These are phyloP conservation scores for Tricholauxania praeusta DNA, from an alignment of 2,888 invertebrate genomes.

Conservation along the genomic window DNA sequence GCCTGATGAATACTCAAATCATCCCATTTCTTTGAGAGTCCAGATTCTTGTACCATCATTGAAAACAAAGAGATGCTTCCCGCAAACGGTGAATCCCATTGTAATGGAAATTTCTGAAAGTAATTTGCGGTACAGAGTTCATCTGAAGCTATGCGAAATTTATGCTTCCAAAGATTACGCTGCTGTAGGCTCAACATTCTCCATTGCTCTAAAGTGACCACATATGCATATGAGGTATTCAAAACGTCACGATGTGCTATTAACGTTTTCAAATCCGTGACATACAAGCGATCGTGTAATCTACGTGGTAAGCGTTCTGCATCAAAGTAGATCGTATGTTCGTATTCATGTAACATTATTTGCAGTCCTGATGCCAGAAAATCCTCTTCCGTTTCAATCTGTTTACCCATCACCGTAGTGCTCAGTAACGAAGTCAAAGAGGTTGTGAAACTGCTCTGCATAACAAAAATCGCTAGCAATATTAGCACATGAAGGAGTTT, in stretches of 20 bases:
- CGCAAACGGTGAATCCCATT: conserved; percentile 39
- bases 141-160: conserved; percentile 35
- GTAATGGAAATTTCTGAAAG: conserved; percentile 35
- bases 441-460: conserved; percentile 40
- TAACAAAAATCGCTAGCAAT: conserved; percentile 19
- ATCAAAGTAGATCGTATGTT: conserved; percentile 39
- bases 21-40: conserved; percentile 26
- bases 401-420: conserved; percentile 43
- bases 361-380: conserved; percentile 41
- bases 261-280: conserved; percentile 41
- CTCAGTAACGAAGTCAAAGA: conserved; percentile 48
- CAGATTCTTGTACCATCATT: conserved; percentile 7
- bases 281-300: conserved; percentile 25
- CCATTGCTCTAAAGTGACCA: conserved; percentile 45
- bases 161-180: conserved; percentile 28
- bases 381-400: conserved; percentile 43
- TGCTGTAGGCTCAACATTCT: conserved; percentile 44
- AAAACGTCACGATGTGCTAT: conserved; percentile 37
- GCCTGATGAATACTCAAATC: conserved; percentile 36
- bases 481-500: conserved; percentile 32
- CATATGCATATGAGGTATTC: conserved; percentile 41
- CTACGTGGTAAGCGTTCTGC: conserved; percentile 37
- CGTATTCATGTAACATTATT: conserved; percentile 42
- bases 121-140: conserved; percentile 26
- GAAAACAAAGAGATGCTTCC: conserved; percentile 19